Percentiles rank a stretch among this genome's conserved stretches.
phyloP scores from a whole-genome alignment of 1,140 invertebrate genomes.

The Brachionus sp. region DNA sequence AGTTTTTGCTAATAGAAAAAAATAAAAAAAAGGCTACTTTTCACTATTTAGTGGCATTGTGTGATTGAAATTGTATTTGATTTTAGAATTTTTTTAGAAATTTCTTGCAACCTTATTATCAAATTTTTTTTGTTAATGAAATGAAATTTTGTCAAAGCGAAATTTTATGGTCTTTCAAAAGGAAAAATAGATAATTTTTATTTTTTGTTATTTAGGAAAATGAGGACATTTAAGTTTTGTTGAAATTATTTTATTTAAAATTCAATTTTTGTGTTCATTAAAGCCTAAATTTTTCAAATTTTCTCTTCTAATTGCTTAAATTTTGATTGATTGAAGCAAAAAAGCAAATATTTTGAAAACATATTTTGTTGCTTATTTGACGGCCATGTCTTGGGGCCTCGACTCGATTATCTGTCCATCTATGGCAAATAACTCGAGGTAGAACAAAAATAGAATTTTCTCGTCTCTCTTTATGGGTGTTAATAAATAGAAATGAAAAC shows the following conservation, averaged over 20 bases:
- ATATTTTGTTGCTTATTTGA: background rate
- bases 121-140: background rate
- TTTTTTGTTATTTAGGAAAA: background rate
- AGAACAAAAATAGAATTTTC: background rate
- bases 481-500: background rate
- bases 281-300: constrained; percentile 28
- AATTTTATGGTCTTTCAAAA: background rate
- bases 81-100: background rate
- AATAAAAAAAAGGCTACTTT: background rate
- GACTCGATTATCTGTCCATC: background rate
- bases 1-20: background rate
- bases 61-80: background rate
- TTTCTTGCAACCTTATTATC: background rate
- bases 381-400: background rate
- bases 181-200: constrained; percentile 18
- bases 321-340: constrained; percentile 27
- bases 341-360: background rate
- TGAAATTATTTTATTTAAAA: background rate
- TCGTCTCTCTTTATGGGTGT: background rate
- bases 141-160: constrained; percentile 20
- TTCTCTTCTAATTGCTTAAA: background rate
- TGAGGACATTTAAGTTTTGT: constrained; percentile 22
- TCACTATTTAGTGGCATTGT: constrained; percentile 1
- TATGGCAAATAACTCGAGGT: background rate
- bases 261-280: constrained; percentile 34